Evolutionary conservation across 2,113 vertebrate genomes (phyloP), one percentile per base, ranked within the genome.

Genomic region (Cyprinodon brontotheroides): DNA sequence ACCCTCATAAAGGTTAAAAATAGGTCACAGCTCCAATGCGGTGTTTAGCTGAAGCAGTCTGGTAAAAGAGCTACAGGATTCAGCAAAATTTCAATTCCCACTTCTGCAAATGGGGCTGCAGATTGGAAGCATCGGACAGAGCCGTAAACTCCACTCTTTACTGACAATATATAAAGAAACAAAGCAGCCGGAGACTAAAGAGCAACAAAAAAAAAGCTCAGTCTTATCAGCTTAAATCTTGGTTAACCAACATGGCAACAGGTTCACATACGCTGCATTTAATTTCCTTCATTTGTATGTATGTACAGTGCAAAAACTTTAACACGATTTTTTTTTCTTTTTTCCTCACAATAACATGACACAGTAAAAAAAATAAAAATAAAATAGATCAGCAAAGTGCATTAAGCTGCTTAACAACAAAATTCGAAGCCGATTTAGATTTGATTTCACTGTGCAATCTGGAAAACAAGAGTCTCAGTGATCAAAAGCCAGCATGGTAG

Each of bases 1-100:
- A 74, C 43, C 63, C 61, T 29, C 1, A 14, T 61, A 68, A 82
- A 77, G 81, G 74, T 79, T 77, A 77, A 70, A 29, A 68, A 36
- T 14, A 5, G 47, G 65, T 11, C 77, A 63, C 13, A 11, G 43
- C 64, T 59, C 65, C 57, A 64, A 48, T 65, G 1, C 45, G 74
- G 77, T 39, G 72, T 83, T 87, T 60, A 29, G 67, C 60, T 61
- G 9, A 75, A 81, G 63, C 59, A 13, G 61, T 67, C 57, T 43
- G 9, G 38, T 17, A 2, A 70, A 79, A 71, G 22, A 0, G 1
- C 36, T 60, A 2, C 29, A 59, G 57, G 45, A 45, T 61, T 36
- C 12, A 48, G 63, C 12, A 50, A 13, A 59, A 80, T 20, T 22
- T 68, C 4, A 66, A 48, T 1, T 48, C 38, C 47, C 65, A 37